phyloP scores from a whole-genome alignment of 2,113 vertebrate species.

The Sceloporus undulatus region DNA sequence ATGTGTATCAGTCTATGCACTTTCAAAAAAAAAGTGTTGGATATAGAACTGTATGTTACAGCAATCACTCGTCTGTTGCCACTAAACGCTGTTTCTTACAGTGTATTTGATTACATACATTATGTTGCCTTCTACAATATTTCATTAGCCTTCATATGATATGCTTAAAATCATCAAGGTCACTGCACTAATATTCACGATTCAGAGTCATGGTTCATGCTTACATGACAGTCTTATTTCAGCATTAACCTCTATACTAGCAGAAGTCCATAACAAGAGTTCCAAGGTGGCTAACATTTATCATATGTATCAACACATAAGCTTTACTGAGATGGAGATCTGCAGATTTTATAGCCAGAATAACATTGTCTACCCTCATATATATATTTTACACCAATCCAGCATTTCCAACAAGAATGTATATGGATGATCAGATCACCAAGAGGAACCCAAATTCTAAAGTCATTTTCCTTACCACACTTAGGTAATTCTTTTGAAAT shows the following conservation, averaged over 20 bases:
- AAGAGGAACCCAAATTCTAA: not conserved
- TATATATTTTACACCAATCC: not conserved
- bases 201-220: constrained; percentile 39
- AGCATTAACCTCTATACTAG: constrained; percentile 22
- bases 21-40: constrained; percentile 6
- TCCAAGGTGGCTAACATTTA: constrained; percentile 34
- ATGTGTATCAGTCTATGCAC: fast-evolving
- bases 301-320: constrained; percentile 30
- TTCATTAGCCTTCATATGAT: not conserved
- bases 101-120: constrained; percentile 14
- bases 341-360: not conserved
- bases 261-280: constrained; percentile 30
- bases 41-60: not conserved
- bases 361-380: not conserved
- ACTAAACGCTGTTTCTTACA: constrained; percentile 13
- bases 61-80: constrained; percentile 1
- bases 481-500: not conserved
- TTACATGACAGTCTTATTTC: constrained; percentile 43
- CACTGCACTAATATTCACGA: constrained; percentile 16
- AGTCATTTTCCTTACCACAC: not conserved
- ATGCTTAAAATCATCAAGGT: constrained; percentile 23
- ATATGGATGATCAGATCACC: not conserved
- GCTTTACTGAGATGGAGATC: fast-evolving
- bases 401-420: constrained; percentile 3
- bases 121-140: constrained; percentile 21